Percentiles rank a stretch among this genome's conserved stretches.
Conservation (phyloP, 2,113 vertebrate genomes). For the Myiagra hebetior region DNA sequence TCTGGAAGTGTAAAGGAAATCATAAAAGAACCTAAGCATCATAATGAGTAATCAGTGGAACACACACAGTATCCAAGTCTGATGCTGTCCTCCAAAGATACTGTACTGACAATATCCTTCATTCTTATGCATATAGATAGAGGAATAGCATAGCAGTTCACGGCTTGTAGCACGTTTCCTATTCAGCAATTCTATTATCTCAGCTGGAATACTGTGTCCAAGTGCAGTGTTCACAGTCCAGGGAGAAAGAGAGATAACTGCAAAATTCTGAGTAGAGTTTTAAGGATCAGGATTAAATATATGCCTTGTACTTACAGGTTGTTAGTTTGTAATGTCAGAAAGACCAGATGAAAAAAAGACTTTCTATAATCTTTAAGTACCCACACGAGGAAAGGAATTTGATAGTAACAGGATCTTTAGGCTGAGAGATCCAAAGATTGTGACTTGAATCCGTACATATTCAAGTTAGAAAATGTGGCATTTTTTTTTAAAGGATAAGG, state of each 20-base stretch:
- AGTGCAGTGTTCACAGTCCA: neutral
- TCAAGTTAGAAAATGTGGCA: neutral
- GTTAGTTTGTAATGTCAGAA: neutral
- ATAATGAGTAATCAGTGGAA: neutral
- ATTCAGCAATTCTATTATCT: neutral
- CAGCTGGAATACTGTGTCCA: neutral
- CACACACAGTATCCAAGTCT: neutral
- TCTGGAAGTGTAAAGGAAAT: neutral
- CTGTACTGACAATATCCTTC: neutral
- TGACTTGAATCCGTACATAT: neutral
- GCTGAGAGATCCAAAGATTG: neutral
- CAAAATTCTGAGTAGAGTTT: neutral
- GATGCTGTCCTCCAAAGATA: neutral
- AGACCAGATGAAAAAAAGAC: neutral
- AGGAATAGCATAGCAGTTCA: neutral
- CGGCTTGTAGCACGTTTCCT: neutral
- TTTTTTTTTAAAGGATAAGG: neutral
- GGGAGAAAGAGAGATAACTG: neutral
- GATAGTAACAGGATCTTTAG: neutral
- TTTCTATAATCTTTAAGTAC: neutral
- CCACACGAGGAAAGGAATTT: neutral
- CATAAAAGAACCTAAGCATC: neutral
- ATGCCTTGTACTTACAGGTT: neutral
- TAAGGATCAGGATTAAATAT: neutral
- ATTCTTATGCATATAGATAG: neutral